phyloP scores from a whole-genome alignment of 2,888 invertebrate genomes.

The Galerucella nymphaeae region DNA sequence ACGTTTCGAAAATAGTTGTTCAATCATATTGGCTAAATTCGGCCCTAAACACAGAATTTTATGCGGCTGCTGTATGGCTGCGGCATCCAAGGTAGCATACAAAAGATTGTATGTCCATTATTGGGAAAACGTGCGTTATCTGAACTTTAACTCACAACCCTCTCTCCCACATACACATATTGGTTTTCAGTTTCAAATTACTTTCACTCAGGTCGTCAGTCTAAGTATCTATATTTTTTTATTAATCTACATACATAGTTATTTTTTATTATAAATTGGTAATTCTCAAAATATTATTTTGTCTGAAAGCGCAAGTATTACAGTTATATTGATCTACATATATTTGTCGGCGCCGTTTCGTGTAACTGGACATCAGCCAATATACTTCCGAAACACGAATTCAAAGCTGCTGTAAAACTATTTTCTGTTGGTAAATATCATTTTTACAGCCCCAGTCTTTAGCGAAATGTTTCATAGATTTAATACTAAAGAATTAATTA shows the following conservation, averaged over 20 bases:
- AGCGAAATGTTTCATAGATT: no score
- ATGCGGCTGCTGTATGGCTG: neutral
- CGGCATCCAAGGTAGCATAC: constrained; percentile 19
- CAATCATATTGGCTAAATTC: neutral
- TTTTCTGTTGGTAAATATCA: no score
- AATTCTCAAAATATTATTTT: no score
- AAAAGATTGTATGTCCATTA: constrained; percentile 33
- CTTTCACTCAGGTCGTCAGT: constrained; percentile 6
- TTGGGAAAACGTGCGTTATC: constrained; percentile 42
- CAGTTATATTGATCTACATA: constrained; percentile 12
- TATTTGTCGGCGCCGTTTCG: constrained; percentile 25
- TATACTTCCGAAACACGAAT: constrained; percentile 11
- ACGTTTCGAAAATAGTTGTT: neutral
- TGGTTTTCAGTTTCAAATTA: constrained; percentile 41
- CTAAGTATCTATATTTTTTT: constrained; percentile 28
- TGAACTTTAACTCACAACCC: constrained; percentile 37
- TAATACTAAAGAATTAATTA: no score
- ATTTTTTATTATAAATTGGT: neutral
- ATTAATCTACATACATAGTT: neutral
- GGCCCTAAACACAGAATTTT: constrained; percentile 2
- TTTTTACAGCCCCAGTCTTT: no score
- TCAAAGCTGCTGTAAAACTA: no score
- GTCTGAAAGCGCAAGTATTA: neutral
- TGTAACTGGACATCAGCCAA: constrained; percentile 28
- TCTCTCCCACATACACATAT: constrained; percentile 39